Percentiles rank a stretch among this genome's conserved stretches.
These are phyloP conservation scores for Malurus cyaneus DNA, from an alignment of 2,113 vertebrate species.

Conservation along the genomic window DNA sequence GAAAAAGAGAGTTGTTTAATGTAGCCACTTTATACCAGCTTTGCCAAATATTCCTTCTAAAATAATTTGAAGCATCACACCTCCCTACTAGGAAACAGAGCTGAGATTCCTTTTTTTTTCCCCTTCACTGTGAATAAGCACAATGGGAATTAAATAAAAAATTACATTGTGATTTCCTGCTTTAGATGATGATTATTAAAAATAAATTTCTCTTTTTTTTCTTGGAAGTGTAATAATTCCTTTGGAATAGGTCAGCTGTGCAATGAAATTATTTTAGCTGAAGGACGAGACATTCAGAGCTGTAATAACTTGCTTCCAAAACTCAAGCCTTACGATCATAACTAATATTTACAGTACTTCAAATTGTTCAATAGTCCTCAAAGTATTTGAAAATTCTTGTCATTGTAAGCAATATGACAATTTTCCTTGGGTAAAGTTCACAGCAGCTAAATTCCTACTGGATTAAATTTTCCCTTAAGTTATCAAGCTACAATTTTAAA, in stretches of 20 bases:
- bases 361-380: constrained; percentile 24
- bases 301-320: not conserved
- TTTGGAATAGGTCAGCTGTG: not conserved
- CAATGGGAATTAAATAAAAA: not conserved
- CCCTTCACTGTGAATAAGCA: not conserved
- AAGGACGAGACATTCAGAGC: constrained; percentile 8
- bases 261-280: constrained; percentile 19
- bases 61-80: not conserved
- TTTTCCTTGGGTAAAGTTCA: not conserved
- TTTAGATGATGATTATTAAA: not conserved
- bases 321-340: not conserved
- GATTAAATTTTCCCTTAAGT: constrained; percentile 55
- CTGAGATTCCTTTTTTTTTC: not conserved
- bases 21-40: not conserved
- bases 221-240: constrained; percentile 30
- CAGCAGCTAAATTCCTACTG: not conserved
- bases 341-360: not conserved
- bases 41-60: not conserved
- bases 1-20: not conserved
- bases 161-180: not conserved
- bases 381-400: constrained; percentile 26
- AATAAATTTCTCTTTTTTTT: not conserved
- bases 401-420: not conserved
- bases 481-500: constrained; percentile 66
- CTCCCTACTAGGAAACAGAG: not conserved